Evolutionary conservation across 1,140 invertebrate genomes (phyloP).

Genomic region (Pseudoatta argentina): DNA sequence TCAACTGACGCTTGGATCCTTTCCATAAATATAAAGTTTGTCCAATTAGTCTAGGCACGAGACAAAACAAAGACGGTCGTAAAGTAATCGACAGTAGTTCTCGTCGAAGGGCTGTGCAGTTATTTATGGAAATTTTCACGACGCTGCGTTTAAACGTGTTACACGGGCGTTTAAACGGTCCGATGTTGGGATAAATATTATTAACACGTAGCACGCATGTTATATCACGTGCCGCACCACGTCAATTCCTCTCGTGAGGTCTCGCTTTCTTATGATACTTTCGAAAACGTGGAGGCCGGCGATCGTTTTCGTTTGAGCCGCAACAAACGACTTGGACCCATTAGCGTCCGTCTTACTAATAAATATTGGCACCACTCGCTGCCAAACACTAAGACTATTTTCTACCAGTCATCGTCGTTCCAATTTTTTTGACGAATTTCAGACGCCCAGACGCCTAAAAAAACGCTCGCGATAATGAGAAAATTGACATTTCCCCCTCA

Average conservation of each 20-base stretch:
- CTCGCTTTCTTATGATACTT: not conserved
- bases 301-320: conserved; percentile 24
- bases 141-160: conserved; percentile 36
- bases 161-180: conserved; percentile 18
- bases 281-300: not conserved
- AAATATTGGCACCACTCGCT: conserved; percentile 42
- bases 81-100: conserved; percentile 46
- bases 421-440: conserved; percentile 17
- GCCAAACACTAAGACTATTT: conserved; percentile 33
- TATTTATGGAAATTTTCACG: conserved; percentile 64
- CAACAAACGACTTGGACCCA: conserved; percentile 46
- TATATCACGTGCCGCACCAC: conserved; percentile 28
- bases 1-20: not conserved
- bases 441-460: not conserved
- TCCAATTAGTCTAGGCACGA: conserved; percentile 9
- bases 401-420: conserved; percentile 24
- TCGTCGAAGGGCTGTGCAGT: conserved; percentile 42
- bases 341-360: conserved; percentile 44
- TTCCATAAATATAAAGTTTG: not conserved
- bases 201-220: conserved; percentile 50
- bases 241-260: conserved; percentile 34
- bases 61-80: conserved; percentile 46
- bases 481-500: not conserved
- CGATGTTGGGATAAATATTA: conserved; percentile 62
- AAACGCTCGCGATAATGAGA: not conserved